Evolutionary conservation across 1,140 invertebrate genomes (phyloP), one percentile per base, ranked within the genome.

Genomic region (Triops cancriformis): DNA sequence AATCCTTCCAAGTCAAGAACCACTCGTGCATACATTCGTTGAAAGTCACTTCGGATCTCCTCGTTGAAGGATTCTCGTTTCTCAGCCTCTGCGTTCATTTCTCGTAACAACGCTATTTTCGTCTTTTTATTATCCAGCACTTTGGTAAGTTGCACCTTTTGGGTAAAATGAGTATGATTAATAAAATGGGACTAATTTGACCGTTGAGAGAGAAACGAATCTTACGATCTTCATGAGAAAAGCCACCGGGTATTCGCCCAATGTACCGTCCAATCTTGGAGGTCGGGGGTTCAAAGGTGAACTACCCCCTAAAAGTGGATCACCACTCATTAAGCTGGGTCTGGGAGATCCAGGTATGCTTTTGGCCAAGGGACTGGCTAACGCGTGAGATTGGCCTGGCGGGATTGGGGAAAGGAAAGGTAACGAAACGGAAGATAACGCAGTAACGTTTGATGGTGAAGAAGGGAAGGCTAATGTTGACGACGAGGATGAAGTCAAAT

Each of bases 41-140:
- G 93, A 84, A 97, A 98, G 81, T 97, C 94, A 12, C 91, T 88
- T 41, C 80, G 78, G 77, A 95, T 87, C 74, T 88, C 86, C 82
- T 92, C 88, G 27, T 91, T 90, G 84, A 93, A 93, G 6, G 93
- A 93, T 83, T 90, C 90, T 81, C 91, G 89, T 84, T 93, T 92
- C 84, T 98, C 96, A 18, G 94, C 95, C 83, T 95, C 92, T 79
- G 90, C 88, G 83, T 98, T 98, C 90, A 97, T 94, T 64, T 93
- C 90, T 83, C 91, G 92, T 64, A 98, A 84, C 64, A 90, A 88
- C 77, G 90, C 88, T 18, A 98, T 91, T 86, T 93, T 93, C 5
- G 88, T 88, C 81, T 91, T 91, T 83, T 98, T 99, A 0, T 90
- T 88, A 76, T 90, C 87, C 23, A 96, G 86, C 82, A 96, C 92